These are phyloP conservation scores for Anguilla japonica DNA, from an alignment of 2,113 vertebrate species.

Conservation along the genomic window DNA sequence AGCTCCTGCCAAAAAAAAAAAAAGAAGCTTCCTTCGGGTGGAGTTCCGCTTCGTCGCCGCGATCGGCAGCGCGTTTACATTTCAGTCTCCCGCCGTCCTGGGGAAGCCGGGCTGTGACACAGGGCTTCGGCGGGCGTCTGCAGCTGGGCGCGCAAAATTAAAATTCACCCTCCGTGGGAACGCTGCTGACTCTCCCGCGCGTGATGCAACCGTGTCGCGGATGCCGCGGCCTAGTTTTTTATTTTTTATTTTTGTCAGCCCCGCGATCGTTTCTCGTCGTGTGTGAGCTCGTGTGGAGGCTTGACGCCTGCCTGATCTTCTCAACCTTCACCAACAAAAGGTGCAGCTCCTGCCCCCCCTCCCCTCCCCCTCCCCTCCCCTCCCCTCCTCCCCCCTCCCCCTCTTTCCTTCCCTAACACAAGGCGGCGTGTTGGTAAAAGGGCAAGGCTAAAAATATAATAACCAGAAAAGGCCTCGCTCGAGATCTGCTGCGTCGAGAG, in stretches of 20 bases:
- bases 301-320: background rate
- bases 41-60: background rate
- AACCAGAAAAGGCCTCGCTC: background rate
- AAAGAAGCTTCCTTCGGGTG: background rate
- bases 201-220: background rate
- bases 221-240: background rate
- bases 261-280: background rate
- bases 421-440: slow-evolving; percentile 8
- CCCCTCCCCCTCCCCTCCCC: too few species aligned
- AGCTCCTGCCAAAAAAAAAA: background rate
- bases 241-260: background rate
- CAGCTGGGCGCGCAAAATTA: background rate
- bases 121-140: background rate
- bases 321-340: background rate
- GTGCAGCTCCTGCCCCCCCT: background rate
- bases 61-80: background rate
- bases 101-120: background rate
- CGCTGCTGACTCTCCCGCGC: background rate
- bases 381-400: too few species aligned
- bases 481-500: slow-evolving; percentile 26
- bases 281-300: background rate
- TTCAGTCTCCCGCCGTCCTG: background rate
- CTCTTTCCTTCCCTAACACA: background rate
- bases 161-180: background rate
- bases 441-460: slow-evolving; percentile 10